phyloP scores from a whole-genome alignment of 2,113 vertebrate species.

The Camelus dromedarius region DNA sequence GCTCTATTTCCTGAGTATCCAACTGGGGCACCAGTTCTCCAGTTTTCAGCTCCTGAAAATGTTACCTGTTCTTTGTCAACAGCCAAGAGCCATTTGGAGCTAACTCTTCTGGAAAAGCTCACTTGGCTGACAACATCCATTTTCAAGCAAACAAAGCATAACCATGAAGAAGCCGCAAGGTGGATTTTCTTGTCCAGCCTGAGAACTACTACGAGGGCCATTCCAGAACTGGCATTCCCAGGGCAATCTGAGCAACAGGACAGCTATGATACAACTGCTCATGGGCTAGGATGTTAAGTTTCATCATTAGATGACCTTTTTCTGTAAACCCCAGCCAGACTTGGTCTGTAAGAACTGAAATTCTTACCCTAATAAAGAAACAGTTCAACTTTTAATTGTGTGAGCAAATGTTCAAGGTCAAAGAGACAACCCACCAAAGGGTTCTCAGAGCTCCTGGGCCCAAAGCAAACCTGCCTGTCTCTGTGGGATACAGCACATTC shows the following conservation, averaged over 20 bases:
- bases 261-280: background rate
- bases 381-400: background rate
- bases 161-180: background rate
- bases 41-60: conserved; percentile 26
- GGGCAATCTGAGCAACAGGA: background rate
- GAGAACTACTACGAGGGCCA: background rate
- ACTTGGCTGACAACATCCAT: background rate
- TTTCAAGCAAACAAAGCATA: conserved; percentile 1
- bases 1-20: background rate
- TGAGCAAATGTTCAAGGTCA: background rate
- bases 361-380: conserved; percentile 1
- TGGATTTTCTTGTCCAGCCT: background rate
- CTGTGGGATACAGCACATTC: background rate
- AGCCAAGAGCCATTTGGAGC: conserved; percentile 26
- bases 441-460: background rate
- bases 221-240: background rate
- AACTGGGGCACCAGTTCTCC: background rate
- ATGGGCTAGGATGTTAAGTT: background rate
- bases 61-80: conserved; percentile 20
- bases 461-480: background rate
- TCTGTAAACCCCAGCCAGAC: background rate
- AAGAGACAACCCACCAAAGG: background rate
- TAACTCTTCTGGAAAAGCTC: background rate
- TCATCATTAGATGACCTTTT: background rate
- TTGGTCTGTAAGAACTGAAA: background rate